Conservation (phyloP, 2,888 invertebrate species). For the Dryobota labecula region DNA sequence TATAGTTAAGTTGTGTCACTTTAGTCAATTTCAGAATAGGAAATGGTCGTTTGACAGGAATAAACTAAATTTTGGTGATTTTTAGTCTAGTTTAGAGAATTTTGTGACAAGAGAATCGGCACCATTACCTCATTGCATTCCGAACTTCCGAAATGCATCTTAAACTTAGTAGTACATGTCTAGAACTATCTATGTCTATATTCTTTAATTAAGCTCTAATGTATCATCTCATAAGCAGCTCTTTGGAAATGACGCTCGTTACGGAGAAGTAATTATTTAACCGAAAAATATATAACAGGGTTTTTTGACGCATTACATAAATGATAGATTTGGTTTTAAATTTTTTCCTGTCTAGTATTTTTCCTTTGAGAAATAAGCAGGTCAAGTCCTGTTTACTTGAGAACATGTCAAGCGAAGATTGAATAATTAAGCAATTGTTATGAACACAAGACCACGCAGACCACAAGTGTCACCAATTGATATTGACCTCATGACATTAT, state of each 20-base stretch:
- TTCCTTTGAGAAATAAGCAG: conserved; percentile 26
- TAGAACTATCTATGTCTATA: neutral
- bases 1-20: too few relatives aligned
- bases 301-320: conserved; percentile 41
- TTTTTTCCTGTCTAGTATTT: conserved; percentile 38
- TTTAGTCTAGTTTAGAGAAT: too few relatives aligned
- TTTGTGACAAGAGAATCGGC: too few relatives aligned
- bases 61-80: too few relatives aligned
- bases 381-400: conserved; percentile 44
- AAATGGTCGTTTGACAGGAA: too few relatives aligned
- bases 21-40: too few relatives aligned
- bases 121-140: neutral
- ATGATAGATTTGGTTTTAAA: neutral
- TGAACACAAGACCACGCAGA: conserved; percentile 26
- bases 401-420: conserved; percentile 23
- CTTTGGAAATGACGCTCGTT: conserved; percentile 36
- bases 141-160: neutral
- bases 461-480: conserved; percentile 25
- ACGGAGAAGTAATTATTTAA: conserved; percentile 12
- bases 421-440: conserved; percentile 40
- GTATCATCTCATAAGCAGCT: neutral
- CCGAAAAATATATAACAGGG: conserved; percentile 13
- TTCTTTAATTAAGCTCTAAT: neutral
- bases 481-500: conserved; percentile 55
- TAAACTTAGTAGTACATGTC: neutral